phyloP scores from a whole-genome alignment of 2,888 invertebrate genomes.

The Nineta flava region DNA sequence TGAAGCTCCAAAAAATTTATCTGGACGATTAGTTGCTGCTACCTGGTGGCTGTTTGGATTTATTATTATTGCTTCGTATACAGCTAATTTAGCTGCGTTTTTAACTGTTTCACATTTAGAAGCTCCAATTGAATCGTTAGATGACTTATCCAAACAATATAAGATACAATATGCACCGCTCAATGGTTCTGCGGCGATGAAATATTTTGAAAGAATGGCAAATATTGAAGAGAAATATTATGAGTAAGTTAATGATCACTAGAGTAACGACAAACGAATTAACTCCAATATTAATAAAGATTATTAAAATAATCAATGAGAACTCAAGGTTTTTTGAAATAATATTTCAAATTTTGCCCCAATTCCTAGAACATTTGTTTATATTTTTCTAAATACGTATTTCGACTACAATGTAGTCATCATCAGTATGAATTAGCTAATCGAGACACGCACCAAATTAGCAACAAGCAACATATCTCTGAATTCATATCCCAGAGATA shows the following conservation, averaged over 20 bases:
- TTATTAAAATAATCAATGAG: too few relatives aligned
- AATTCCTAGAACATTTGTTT: too few relatives aligned
- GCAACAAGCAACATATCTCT: too few relatives aligned
- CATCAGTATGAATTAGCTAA: too few relatives aligned
- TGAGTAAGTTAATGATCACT: conserved; percentile 42
- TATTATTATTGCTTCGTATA: conserved; percentile 96
- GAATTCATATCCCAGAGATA: too few relatives aligned
- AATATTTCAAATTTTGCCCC: too few relatives aligned
- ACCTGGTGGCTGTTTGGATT: conserved; percentile 99
- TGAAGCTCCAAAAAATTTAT: conserved; percentile 90
- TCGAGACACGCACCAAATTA: too few relatives aligned
- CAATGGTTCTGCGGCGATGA: conserved; percentile 75
- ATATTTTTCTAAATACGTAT: too few relatives aligned
- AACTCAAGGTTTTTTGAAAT: too few relatives aligned
- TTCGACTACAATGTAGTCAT: too few relatives aligned
- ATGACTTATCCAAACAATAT: conserved; percentile 89
- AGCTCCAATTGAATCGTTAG: conserved; percentile 81
- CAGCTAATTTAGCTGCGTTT: conserved; percentile 95
- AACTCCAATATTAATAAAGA: background rate
- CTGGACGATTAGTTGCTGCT: conserved; percentile 86
- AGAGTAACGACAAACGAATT: background rate
- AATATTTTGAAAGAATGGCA: conserved; percentile 92
- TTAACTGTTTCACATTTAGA: conserved; percentile 87
- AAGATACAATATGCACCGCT: conserved; percentile 91
- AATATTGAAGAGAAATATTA: conserved; percentile 89